Evolutionary conservation across 2,113 vertebrate genomes (phyloP).

Genomic region (Campylomormyrus numenius): DNA sequence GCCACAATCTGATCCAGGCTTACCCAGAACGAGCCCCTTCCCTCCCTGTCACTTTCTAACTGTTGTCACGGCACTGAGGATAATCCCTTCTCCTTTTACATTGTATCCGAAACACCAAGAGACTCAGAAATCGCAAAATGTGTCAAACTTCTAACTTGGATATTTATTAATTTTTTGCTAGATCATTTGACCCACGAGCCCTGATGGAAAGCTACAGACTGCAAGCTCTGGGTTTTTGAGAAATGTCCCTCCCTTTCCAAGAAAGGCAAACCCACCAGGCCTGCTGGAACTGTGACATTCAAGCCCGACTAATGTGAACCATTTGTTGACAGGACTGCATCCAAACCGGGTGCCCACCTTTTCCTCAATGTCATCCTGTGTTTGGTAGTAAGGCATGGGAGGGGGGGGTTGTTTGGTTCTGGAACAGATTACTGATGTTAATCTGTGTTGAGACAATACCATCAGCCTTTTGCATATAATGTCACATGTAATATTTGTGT

Average conservation of each 20-base stretch:
- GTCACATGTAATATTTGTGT: neutral
- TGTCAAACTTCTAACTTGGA: neutral
- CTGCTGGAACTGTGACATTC: neutral
- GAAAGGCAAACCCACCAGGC: slow-evolving; percentile 33
- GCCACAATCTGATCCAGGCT: neutral
- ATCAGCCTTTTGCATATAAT: neutral
- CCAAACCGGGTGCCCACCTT: slow-evolving; percentile 31
- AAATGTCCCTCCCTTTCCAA: slow-evolving; percentile 17
- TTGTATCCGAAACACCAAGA: neutral
- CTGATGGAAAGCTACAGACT: neutral
- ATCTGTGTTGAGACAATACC: neutral
- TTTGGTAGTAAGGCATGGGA: slow-evolving; percentile 30
- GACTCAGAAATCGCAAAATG: neutral
- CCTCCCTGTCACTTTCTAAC: neutral
- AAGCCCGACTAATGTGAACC: slow-evolving; percentile 10
- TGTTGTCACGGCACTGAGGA: neutral
- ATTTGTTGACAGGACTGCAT: slow-evolving; percentile 24
- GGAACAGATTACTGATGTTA: neutral
- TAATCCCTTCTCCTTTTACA: neutral
- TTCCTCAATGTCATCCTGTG: slow-evolving; percentile 34
- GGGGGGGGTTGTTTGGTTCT: slow-evolving; percentile 14
- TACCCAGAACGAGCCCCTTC: neutral
- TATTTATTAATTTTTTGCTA: neutral
- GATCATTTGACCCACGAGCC: neutral
- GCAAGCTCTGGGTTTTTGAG: neutral